Evolutionary conservation across 2,888 invertebrate genomes (phyloP).

Genomic region (Ophonus ardosiacus): DNA sequence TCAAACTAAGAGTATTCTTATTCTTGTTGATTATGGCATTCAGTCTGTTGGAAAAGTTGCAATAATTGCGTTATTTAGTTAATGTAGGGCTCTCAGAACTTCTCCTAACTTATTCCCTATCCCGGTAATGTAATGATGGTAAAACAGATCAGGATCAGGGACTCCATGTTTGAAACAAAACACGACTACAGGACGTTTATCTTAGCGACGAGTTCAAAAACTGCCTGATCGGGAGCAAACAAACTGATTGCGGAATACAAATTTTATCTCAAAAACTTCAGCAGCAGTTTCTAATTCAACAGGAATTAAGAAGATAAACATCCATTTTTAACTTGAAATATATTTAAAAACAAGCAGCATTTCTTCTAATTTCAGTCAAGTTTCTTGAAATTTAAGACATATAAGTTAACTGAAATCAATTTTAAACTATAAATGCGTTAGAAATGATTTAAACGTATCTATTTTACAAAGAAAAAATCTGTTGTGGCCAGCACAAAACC

Average conservation of each 20-base stretch:
- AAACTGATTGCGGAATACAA: slow-evolving; percentile 36
- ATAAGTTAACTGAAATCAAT: too few relatives aligned
- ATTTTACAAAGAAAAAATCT: too few relatives aligned
- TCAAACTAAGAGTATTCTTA: not conserved
- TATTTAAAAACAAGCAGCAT: not conserved
- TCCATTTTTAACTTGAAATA: not conserved
- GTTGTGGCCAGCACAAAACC: too few relatives aligned
- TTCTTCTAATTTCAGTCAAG: not conserved
- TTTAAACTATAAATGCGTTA: too few relatives aligned
- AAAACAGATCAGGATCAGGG: slow-evolving; percentile 40
- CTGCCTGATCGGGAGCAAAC: slow-evolving; percentile 31
- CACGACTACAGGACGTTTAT: slow-evolving; percentile 35
- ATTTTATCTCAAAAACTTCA: slow-evolving; percentile 2
- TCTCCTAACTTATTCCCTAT: slow-evolving; percentile 44
- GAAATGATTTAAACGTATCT: too few relatives aligned
- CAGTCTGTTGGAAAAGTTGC: slow-evolving; percentile 29
- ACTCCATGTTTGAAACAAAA: slow-evolving; percentile 37
- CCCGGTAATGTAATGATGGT: slow-evolving; percentile 48
- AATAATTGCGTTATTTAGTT: slow-evolving; percentile 55
- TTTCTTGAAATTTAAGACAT: too few relatives aligned
- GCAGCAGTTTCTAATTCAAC: not conserved
- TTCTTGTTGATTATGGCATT: not conserved
- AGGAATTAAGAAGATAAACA: slow-evolving; percentile 16
- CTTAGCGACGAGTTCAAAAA: slow-evolving; percentile 37
- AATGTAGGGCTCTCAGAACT: slow-evolving; percentile 51